Conservation (phyloP, 2,888 invertebrate genomes). For the Aporophyla lueneburgensis region DNA sequence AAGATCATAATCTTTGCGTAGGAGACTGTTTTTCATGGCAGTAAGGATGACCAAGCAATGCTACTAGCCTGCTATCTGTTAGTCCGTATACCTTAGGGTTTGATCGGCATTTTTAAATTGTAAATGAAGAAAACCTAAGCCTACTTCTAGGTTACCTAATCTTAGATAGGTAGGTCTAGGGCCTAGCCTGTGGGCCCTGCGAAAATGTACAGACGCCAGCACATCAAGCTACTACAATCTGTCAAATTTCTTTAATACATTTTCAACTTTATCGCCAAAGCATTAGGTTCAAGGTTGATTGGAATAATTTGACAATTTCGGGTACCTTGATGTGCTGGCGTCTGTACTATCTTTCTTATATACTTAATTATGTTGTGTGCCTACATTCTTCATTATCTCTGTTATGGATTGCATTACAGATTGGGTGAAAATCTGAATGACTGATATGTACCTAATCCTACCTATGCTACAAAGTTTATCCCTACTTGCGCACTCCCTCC, state of each 20-base stretch:
- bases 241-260: too few relatives aligned
- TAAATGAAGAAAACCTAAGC: neutral
- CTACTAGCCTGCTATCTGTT: neutral
- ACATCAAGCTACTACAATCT: too few relatives aligned
- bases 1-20: neutral
- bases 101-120: neutral
- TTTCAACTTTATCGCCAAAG: too few relatives aligned
- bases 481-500: neutral
- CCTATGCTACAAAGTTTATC: neutral
- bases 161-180: neutral
- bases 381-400: neutral
- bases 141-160: neutral
- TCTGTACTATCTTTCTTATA: neutral
- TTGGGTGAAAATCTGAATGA: neutral
- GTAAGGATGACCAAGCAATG: neutral
- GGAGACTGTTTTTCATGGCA: too few relatives aligned
- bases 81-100: too few relatives aligned
- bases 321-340: too few relatives aligned
- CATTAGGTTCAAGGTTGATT: too few relatives aligned
- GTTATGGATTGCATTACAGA: neutral
- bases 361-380: neutral
- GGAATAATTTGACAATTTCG: too few relatives aligned
- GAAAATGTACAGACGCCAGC: too few relatives aligned
- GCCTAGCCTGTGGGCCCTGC: neutral
- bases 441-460: neutral